Conservation (phyloP, 2,888 invertebrate species). For the Drosophila sordidapex region DNA sequence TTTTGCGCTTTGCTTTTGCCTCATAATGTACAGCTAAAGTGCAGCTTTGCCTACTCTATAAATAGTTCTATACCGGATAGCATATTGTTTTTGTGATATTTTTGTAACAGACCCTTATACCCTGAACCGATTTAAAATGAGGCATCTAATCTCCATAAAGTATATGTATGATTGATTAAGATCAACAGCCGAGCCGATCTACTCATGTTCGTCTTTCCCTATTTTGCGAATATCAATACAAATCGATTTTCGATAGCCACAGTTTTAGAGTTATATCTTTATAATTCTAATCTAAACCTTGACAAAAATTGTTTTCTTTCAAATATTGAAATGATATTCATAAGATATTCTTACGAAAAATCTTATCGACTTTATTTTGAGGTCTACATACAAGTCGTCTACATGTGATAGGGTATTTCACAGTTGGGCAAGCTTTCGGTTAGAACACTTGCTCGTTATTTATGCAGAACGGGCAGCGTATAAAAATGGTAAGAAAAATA, state of each 20-base stretch:
- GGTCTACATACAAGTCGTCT: no score
- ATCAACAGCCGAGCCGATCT: background rate
- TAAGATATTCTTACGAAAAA: background rate
- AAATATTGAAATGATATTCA: no score
- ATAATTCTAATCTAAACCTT: no score
- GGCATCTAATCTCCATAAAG: no score
- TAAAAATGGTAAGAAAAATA: constrained; percentile 50
- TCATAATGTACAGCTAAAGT: constrained; percentile 59
- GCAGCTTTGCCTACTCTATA: constrained; percentile 52
- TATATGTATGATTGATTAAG: background rate
- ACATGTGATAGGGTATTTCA: background rate
- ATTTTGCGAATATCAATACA: background rate
- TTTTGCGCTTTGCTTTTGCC: constrained; percentile 41
- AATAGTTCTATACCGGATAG: background rate
- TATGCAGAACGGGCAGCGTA: constrained; percentile 61
- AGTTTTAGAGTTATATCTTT: no score
- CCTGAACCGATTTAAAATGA: no score
- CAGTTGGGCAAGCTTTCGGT: background rate
- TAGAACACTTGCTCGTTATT: constrained; percentile 43
- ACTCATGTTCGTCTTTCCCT: background rate
- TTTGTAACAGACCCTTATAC: background rate
- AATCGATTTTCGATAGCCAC: background rate
- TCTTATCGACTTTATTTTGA: background rate
- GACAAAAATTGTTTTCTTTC: no score
- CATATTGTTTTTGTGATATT: background rate